Evolutionary conservation across 2,888 invertebrate genomes (phyloP).

Genomic region (Syrphus vitripennis): DNA sequence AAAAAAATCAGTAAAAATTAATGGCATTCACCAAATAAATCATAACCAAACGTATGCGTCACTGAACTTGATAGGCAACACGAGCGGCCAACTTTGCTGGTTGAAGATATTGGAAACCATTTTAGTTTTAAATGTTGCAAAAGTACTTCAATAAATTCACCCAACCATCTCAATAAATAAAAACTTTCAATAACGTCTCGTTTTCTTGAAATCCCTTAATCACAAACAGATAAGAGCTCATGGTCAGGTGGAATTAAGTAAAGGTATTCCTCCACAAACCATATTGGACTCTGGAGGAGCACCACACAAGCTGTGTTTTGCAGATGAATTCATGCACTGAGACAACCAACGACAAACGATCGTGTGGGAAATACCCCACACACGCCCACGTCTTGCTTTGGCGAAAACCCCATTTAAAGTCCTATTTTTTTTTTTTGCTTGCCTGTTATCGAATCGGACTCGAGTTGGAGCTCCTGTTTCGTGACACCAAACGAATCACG

Average conservation of each 20-base stretch:
- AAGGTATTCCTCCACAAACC: not conserved
- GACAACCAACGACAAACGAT: not conserved
- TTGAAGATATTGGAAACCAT: too few relatives aligned
- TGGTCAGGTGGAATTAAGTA: slow-evolving; percentile 6
- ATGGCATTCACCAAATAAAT: too few relatives aligned
- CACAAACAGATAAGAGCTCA: slow-evolving; percentile 2
- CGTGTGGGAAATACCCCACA: slow-evolving; percentile 43
- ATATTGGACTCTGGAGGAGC: not conserved
- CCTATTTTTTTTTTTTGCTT: too few relatives aligned
- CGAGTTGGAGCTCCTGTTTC: slow-evolving; percentile 46
- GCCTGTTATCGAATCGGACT: slow-evolving; percentile 19
- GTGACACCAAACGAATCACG: slow-evolving; percentile 62
- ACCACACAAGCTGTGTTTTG: not conserved
- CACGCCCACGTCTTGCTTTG: slow-evolving; percentile 51
- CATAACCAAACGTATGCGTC: too few relatives aligned
- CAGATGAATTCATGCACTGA: not conserved
- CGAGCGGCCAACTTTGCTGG: too few relatives aligned
- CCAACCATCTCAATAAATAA: not conserved
- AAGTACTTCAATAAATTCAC: not conserved
- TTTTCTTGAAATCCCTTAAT: slow-evolving; percentile 9
- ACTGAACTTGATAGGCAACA: too few relatives aligned
- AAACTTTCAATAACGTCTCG: not conserved
- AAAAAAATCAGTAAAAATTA: too few relatives aligned
- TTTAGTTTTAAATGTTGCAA: not conserved
- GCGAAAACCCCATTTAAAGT: not conserved